phyloP scores from a whole-genome alignment of 2,888 invertebrate species.

The Caenorhabditis drosophilae region DNA sequence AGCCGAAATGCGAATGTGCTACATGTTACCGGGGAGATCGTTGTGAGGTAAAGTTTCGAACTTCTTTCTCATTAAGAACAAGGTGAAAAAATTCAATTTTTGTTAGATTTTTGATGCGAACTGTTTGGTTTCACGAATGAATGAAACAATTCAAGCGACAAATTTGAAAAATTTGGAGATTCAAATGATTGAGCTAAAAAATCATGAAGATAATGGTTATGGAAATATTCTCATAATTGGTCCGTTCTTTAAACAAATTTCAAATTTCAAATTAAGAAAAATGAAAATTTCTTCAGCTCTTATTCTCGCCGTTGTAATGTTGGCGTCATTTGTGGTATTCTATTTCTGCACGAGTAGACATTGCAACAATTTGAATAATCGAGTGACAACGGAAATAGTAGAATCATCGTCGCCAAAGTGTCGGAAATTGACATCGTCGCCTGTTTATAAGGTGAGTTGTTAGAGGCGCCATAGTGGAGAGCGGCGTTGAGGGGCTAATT shows the following conservation, averaged over 20 bases:
- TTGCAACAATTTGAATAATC: neutral
- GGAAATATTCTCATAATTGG: no score
- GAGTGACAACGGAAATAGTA: no score
- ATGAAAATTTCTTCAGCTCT: neutral
- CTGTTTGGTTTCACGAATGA: neutral
- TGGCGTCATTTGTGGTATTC: neutral
- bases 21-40: neutral
- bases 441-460: neutral
- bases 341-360: neutral
- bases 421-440: neutral
- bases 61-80: no score
- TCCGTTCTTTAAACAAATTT: no score
- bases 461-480: conserved; percentile 4
- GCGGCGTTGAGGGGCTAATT: conserved; percentile 1
- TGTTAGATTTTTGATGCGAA: neutral
- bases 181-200: no score
- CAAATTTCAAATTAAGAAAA: no score
- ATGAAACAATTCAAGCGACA: neutral
- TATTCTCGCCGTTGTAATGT: neutral
- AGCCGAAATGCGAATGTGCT: neutral
- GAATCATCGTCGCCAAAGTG: no score
- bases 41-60: no score
- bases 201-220: no score
- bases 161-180: neutral
- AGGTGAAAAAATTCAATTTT: no score